Evolutionary conservation across 1,140 invertebrate species (phyloP), one percentile per base, ranked within the genome.

Genomic region (Drosophila bipectinata): DNA sequence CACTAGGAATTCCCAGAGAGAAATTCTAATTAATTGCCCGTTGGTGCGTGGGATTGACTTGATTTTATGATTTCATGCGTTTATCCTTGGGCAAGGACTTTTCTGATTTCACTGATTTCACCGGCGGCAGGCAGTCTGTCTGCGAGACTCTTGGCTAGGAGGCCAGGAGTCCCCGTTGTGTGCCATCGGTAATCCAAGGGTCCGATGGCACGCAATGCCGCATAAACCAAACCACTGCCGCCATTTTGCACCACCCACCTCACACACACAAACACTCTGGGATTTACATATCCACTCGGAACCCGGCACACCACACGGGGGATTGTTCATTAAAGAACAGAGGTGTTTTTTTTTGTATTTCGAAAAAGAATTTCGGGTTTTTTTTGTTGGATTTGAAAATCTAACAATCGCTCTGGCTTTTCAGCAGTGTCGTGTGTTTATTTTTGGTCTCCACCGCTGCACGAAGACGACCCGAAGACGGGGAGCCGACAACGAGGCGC

Each of bases 151-250:
- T 37, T 37, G 4, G 28, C 34, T 26, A 34, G 18, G 18, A 30
- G 32, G 18, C 21, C 28, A 7, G 41, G 52, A 64, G 72, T 61
- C 68, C 47, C 28, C 76, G 60, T 10, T 47, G 41, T 56, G 52
- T 32, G 53, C 60, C 76, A 88, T 77, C 84, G 53, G 83, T 88
- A 88, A 88, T 88, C 83, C 83, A 83, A 58, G 84, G 83, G 79
- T 89, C 83, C 72, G 72, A 83, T 88, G 79, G 68, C 39, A 73
- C 62, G 68, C 82, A 62, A 47, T 59, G 62, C 61, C 60, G 56
- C 24, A 37, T 12, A 37, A 12, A 37, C 52, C 37, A 12, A 51
- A 28, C 32, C 41, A 34, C 47, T 48, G 15, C 28, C 67, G 32
- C 72, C 67, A 69, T 69, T 69, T 71, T 71, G 52, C 37, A 54